These are phyloP conservation scores for Drosophila subsilvestris DNA, from an alignment of 2,888 invertebrate genomes.

Conservation along the genomic window DNA sequence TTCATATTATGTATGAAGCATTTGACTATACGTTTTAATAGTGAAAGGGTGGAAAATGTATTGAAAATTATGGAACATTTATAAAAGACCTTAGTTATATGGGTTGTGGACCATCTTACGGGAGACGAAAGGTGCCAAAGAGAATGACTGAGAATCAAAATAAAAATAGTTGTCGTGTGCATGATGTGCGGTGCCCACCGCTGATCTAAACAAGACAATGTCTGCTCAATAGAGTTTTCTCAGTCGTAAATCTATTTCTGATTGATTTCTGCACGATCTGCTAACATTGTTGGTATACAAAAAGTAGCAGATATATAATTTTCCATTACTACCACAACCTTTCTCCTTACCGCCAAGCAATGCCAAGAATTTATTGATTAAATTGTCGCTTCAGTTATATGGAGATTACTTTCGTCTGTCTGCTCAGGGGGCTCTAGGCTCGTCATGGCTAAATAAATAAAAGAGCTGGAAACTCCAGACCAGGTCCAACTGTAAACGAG, in stretches of 20 bases:
- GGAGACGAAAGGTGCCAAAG: too few relatives aligned
- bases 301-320: neutral
- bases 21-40: too few relatives aligned
- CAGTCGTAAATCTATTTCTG: neutral
- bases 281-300: neutral
- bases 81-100: too few relatives aligned
- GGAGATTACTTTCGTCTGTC: conserved; percentile 33
- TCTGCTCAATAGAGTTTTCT: neutral
- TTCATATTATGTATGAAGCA: too few relatives aligned
- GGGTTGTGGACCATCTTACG: too few relatives aligned
- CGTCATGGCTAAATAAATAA: conserved; percentile 6
- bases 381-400: conserved; percentile 20
- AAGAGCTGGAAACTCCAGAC: conserved; percentile 6
- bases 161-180: neutral
- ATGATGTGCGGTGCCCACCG: neutral
- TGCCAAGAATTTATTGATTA: conserved; percentile 26
- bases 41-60: too few relatives aligned
- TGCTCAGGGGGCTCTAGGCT: neutral
- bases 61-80: too few relatives aligned
- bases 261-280: too few relatives aligned
- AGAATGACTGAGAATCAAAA: too few relatives aligned
- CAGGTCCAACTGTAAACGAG: conserved; percentile 26
- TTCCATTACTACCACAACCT: neutral
- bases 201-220: too few relatives aligned
- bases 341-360: neutral